Evolutionary conservation across 2,797 vertebrate species (phyloP).

Genomic region (Muscicapa comitata): DNA sequence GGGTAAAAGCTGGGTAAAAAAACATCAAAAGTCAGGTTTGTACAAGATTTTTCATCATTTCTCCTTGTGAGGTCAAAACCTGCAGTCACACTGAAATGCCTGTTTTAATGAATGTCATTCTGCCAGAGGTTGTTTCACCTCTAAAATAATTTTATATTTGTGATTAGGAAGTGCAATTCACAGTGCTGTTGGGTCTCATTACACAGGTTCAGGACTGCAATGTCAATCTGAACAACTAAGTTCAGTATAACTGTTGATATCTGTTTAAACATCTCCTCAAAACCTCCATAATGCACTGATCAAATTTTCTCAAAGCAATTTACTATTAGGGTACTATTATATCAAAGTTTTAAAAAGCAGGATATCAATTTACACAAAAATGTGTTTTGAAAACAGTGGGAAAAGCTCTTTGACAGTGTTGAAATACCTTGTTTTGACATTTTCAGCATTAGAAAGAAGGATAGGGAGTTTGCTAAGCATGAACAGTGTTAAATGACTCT

Average conservation of each 20-base stretch:
- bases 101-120: not conserved
- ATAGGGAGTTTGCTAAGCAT: not conserved
- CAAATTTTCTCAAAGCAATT: slow-evolving; percentile 10
- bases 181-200: not conserved
- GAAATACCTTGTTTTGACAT: slow-evolving; percentile 52
- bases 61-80: not conserved
- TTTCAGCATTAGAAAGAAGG: not conserved
- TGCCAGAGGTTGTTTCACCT: not conserved
- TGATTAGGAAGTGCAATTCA: not conserved
- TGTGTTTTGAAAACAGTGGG: slow-evolving; percentile 43
- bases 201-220: not conserved
- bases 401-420: not conserved
- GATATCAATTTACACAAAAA: slow-evolving; percentile 17
- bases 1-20: not conserved
- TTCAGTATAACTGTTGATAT: not conserved
- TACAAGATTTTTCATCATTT: not conserved
- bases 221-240: not conserved
- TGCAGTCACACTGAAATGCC: not conserved
- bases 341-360: not conserved
- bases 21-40: not conserved
- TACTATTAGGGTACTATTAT: not conserved
- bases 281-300: not conserved
- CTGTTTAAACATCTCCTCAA: not conserved
- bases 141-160: not conserved
- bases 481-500: not conserved